Percentiles rank a stretch among this genome's conserved stretches.
Evolutionary conservation across 2,113 vertebrate species (phyloP).

Genomic region (Cygnus buccinator): DNA sequence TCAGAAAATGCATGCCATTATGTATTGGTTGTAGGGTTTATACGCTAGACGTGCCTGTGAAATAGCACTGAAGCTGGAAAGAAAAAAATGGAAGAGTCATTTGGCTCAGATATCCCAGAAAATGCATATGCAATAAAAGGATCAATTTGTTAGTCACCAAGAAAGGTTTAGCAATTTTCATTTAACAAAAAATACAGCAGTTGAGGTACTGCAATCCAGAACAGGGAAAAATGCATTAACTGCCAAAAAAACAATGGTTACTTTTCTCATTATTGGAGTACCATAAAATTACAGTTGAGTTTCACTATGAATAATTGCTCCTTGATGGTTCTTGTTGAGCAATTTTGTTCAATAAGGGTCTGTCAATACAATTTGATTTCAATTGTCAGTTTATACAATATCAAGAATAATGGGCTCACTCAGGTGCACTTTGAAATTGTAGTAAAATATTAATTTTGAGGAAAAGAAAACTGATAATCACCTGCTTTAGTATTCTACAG

Average conservation of each 20-base stretch:
- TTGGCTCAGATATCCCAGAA: neutral
- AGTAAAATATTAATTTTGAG: slow-evolving; percentile 45
- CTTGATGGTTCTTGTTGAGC: slow-evolving; percentile 38
- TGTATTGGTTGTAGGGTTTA: neutral
- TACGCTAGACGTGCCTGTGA: neutral
- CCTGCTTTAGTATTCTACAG: neutral
- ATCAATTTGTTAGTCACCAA: neutral
- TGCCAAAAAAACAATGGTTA: neutral
- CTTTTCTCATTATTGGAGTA: slow-evolving; percentile 18
- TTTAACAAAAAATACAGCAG: neutral
- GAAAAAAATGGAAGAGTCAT: neutral
- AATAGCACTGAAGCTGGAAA: neutral
- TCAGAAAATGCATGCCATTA: neutral
- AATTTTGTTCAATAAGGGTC: slow-evolving; percentile 29
- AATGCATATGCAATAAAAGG: neutral
- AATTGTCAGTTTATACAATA: slow-evolving; percentile 42
- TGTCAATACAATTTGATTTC: slow-evolving; percentile 59
- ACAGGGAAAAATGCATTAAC: neutral
- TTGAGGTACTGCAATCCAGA: neutral
- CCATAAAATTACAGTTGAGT: slow-evolving; percentile 16
- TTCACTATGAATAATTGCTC: slow-evolving; percentile 38
- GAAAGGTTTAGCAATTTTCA: neutral
- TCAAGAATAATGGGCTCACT: slow-evolving; percentile 20
- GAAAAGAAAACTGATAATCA: slow-evolving; percentile 29
- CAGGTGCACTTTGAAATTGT: slow-evolving; percentile 24